A percentile compares a stretch with the other conserved stretches of the same genome.
phyloP scores from a whole-genome alignment of 2,797 vertebrate genomes.

The Uromys caudimaculatus region DNA sequence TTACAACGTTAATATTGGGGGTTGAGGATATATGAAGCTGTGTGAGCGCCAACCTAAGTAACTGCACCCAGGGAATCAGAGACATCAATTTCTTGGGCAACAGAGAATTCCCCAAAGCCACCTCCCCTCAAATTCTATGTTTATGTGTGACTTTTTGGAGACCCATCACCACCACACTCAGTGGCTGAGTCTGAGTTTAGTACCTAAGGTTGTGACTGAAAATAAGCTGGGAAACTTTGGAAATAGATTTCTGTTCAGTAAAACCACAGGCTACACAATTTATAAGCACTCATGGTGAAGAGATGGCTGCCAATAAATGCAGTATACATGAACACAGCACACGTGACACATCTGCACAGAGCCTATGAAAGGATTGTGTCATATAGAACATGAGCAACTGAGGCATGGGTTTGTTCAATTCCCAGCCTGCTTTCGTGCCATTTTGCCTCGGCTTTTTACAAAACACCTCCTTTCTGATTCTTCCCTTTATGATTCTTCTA shows the following conservation, averaged over 20 bases:
- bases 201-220: not conserved
- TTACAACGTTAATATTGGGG: not conserved
- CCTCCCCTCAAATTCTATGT: not conserved
- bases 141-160: not conserved
- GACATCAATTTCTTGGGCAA: not conserved
- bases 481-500: conserved; percentile 56
- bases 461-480: not conserved
- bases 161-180: not conserved
- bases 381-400: not conserved
- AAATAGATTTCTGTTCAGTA: not conserved
- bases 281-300: not conserved
- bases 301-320: not conserved
- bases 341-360: not conserved
- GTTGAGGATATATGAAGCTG: not conserved
- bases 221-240: not conserved
- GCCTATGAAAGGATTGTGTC: not conserved
- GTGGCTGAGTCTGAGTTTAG: not conserved
- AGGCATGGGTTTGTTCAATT: not conserved
- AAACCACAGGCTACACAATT: not conserved
- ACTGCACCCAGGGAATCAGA: no score
- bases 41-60: not conserved
- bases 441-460: not conserved
- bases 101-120: not conserved
- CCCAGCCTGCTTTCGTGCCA: not conserved
- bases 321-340: not conserved